Conservation (phyloP, 2,113 vertebrate genomes). For the Elephantulus edwardii region DNA sequence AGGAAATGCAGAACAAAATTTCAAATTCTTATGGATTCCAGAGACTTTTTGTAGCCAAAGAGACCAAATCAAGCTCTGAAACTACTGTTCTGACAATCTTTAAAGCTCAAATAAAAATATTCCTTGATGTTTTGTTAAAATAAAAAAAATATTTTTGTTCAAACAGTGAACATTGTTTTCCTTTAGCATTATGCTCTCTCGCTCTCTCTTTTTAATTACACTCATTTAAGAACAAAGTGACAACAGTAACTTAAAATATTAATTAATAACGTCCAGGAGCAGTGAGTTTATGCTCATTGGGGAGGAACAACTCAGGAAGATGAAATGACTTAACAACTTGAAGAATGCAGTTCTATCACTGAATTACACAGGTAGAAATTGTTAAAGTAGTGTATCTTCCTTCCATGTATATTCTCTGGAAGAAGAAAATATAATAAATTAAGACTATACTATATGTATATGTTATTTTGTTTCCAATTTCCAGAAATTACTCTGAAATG, state of each 20-base stretch:
- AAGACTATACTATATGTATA: not conserved
- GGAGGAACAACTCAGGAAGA: not conserved
- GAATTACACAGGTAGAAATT: not conserved
- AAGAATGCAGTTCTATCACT: not conserved
- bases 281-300: not conserved
- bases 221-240: not conserved
- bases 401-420: not conserved
- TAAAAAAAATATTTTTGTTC: not conserved
- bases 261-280: not conserved
- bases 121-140: not conserved
- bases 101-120: not conserved
- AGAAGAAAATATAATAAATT: not conserved
- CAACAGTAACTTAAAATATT: not conserved
- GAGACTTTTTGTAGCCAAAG: not conserved
- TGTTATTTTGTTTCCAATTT: constrained; percentile 36
- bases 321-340: not conserved
- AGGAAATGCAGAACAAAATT: not conserved
- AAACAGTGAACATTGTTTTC: not conserved
- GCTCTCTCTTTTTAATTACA: too few species aligned
- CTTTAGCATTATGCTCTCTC: not conserved
- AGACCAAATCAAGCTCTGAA: too few species aligned
- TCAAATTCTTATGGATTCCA: not conserved
- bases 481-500: not conserved
- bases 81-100: not conserved
- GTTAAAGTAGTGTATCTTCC: not conserved